A percentile compares a stretch with the other conserved stretches of the same genome.
Conservation (phyloP, 2,113 vertebrate species). For the Pantherophis guttatus region DNA sequence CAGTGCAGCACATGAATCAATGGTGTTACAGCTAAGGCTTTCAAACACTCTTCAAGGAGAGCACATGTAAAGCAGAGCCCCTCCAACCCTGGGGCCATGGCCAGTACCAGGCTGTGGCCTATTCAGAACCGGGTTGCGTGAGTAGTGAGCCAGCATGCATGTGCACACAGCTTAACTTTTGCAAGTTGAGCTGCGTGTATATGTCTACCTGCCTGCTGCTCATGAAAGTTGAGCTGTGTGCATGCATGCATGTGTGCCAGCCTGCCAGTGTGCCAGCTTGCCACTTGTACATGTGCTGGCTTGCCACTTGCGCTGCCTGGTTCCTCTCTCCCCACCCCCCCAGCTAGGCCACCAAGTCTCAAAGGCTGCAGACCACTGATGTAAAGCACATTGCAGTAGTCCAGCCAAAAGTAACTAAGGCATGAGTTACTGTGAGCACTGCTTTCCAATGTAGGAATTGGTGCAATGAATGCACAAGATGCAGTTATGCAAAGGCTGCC, state of each 20-base stretch:
- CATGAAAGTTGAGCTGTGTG: not conserved
- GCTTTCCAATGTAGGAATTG: not conserved
- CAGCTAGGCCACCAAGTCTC: not conserved
- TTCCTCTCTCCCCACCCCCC: not conserved
- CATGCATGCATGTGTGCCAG: fast-evolving
- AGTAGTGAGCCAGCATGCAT: not conserved
- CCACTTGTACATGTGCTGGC: too few relatives aligned
- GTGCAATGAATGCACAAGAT: not conserved
- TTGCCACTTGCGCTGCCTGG: too few relatives aligned
- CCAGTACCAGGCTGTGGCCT: not conserved
- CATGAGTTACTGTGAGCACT: not conserved
- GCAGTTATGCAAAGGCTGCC: not conserved
- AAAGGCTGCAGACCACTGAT: not conserved
- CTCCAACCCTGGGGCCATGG: too few relatives aligned
- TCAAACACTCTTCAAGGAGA: not conserved
- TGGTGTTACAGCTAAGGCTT: not conserved
- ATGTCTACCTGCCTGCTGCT: not conserved
- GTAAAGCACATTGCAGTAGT: not conserved
- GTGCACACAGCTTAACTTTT: not conserved
- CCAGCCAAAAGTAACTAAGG: not conserved
- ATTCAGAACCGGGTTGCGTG: fast-evolving
- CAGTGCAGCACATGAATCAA: not conserved
- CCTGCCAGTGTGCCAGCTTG: too few relatives aligned
- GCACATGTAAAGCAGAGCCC: not conserved
- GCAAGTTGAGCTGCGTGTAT: not conserved